Evolutionary conservation across 2,113 vertebrate species (phyloP).

Genomic region (Sarotherodon lohbergeri): DNA sequence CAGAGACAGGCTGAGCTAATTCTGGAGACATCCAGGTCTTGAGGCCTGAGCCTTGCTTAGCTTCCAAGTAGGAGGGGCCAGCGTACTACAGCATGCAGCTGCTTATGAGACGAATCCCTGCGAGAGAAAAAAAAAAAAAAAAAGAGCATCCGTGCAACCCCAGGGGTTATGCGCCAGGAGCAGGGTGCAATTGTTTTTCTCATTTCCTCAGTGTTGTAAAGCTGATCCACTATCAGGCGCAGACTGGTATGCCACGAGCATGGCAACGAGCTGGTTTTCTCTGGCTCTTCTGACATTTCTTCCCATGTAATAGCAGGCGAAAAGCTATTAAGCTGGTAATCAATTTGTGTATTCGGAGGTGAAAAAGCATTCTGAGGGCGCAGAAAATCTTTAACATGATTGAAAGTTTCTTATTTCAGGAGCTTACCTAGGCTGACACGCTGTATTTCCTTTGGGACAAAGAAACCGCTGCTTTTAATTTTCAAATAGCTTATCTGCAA

Average conservation of each 20-base stretch:
- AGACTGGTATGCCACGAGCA: constrained; percentile 42
- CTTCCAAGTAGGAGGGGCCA: constrained; percentile 48
- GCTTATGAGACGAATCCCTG: constrained; percentile 30
- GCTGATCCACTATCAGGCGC: constrained; percentile 56
- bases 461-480: constrained; percentile 15
- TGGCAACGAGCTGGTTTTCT: constrained; percentile 59
- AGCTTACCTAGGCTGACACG: constrained; percentile 24
- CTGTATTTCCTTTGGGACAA: constrained; percentile 51
- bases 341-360: constrained; percentile 58
- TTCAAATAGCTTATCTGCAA: constrained; percentile 36
- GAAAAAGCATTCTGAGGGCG: constrained; percentile 34
- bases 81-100: not conserved
- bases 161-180: constrained; percentile 24
- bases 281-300: constrained; percentile 62
- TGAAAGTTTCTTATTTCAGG: constrained; percentile 57
- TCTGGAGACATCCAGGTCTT: constrained; percentile 61
- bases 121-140: not conserved
- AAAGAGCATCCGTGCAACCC: constrained; percentile 19
- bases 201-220: constrained; percentile 57
- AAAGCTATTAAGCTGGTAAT: constrained; percentile 67
- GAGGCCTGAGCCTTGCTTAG: not conserved
- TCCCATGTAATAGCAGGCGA: constrained; percentile 55
- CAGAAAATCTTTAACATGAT: constrained; percentile 40
- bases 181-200: constrained; percentile 63
- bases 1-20: constrained; percentile 53